These are phyloP conservation scores for Leucoraja ocellata DNA, from an alignment of 2,797 vertebrate species.

Conservation along the genomic window DNA sequence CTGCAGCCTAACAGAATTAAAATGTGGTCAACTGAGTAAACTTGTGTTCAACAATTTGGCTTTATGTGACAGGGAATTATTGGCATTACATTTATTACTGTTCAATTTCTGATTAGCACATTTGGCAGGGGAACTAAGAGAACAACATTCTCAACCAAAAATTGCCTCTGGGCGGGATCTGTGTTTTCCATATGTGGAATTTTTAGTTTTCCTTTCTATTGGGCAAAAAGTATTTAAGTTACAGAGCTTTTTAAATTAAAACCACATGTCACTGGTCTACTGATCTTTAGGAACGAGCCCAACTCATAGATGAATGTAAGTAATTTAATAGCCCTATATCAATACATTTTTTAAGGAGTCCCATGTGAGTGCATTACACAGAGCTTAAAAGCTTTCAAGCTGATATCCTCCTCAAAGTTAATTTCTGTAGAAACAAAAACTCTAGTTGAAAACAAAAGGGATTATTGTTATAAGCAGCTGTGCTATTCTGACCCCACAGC, in stretches of 20 bases:
- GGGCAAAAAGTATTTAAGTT: background rate
- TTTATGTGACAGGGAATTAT: background rate
- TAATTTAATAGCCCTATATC: background rate
- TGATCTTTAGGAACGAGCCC: background rate
- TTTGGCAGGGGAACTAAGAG: background rate
- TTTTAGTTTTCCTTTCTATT: background rate
- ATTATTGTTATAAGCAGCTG: background rate
- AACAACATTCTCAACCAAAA: too few relatives aligned
- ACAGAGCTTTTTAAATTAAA: background rate
- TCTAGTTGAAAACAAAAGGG: background rate
- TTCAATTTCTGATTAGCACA: background rate
- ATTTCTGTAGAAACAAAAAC: background rate
- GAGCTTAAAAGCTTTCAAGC: background rate
- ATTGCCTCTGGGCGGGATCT: background rate
- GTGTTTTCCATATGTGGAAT: background rate
- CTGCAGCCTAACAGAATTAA: background rate
- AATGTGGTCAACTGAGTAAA: background rate
- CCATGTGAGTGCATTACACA: background rate
- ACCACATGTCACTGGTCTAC: background rate
- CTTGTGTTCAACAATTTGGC: background rate
- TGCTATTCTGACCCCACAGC: background rate
- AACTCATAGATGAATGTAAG: background rate
- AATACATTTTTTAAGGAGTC: background rate
- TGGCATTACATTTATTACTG: background rate
- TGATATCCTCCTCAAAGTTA: background rate